These are phyloP conservation scores for Dasypolia templi DNA, from an alignment of 2,888 invertebrate species.

Conservation along the genomic window DNA sequence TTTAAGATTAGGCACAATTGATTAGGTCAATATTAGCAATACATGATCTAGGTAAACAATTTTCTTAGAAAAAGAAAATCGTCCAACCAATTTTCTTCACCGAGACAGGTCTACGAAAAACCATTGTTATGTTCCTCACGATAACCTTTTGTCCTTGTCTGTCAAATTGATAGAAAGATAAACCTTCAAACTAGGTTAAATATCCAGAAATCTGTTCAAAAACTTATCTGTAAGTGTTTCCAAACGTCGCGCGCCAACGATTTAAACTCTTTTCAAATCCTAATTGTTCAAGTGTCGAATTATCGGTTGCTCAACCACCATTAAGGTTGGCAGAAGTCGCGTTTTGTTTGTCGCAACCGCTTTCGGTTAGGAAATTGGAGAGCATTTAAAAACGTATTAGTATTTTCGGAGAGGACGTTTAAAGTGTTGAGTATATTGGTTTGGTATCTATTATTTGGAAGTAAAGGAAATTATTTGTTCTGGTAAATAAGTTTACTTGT, in stretches of 20 bases:
- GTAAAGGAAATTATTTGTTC: neutral
- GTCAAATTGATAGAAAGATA: constrained; percentile 10
- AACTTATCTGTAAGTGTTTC: constrained; percentile 52
- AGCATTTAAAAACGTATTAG: constrained; percentile 73
- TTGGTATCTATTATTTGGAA: neutral
- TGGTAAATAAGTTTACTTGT: too few relatives aligned
- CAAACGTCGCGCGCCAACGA: constrained; percentile 71
- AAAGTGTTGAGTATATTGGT: neutral
- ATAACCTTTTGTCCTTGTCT: constrained; percentile 14
- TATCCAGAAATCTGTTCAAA: constrained; percentile 53
- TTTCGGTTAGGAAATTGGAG: constrained; percentile 68
- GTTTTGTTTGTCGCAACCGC: constrained; percentile 64
- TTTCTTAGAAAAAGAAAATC: constrained; percentile 3
- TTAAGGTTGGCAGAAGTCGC: constrained; percentile 63
- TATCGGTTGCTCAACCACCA: constrained; percentile 70
- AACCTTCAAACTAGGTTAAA: constrained; percentile 46
- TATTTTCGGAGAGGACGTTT: constrained; percentile 33
- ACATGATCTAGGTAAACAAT: neutral
- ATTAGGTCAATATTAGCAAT: constrained; percentile 4
- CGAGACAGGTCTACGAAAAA: constrained; percentile 12
- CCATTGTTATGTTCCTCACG: neutral
- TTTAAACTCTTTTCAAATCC: constrained; percentile 71
- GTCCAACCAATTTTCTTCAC: neutral
- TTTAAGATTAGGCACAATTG: neutral
- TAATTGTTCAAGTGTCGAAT: constrained; percentile 78